A percentile compares a stretch with the other conserved stretches of the same genome.
Evolutionary conservation across 2,888 invertebrate species (phyloP).

Genomic region (Aleiodes alternator): DNA sequence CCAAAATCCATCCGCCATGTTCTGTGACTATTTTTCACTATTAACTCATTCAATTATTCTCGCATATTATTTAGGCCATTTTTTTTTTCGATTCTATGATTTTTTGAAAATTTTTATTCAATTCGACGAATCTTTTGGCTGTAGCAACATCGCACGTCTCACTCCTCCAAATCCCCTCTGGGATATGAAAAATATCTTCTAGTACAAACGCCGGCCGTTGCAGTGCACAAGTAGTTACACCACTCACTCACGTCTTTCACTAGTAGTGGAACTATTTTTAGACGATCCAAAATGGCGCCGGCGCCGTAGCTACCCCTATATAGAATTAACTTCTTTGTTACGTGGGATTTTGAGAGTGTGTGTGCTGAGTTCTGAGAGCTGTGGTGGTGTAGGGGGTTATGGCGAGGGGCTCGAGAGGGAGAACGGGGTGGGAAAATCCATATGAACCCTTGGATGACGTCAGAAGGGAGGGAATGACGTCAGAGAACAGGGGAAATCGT

Average conservation of each 20-base stretch:
- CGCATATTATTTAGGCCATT: background rate
- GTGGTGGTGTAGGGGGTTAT: background rate
- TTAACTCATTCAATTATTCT: background rate
- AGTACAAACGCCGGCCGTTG: conserved; percentile 37
- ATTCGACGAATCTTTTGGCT: background rate
- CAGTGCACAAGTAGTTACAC: conserved; percentile 10
- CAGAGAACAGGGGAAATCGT: background rate
- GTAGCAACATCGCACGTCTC: background rate
- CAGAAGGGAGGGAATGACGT: conserved; percentile 28
- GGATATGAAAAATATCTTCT: conserved; percentile 20
- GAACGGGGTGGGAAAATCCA: conserved; percentile 10
- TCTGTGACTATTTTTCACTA: too few relatives aligned
- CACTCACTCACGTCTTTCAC: conserved; percentile 29
- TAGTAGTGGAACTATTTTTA: conserved; percentile 60
- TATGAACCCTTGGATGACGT: conserved; percentile 22
- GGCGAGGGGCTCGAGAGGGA: background rate
- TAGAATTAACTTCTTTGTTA: conserved; percentile 50
- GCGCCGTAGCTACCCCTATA: conserved; percentile 64
- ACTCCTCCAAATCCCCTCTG: conserved; percentile 10
- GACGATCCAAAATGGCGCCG: conserved; percentile 59
- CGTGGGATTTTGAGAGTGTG: background rate
- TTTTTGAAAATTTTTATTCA: background rate
- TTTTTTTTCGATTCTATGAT: background rate
- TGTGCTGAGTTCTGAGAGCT: background rate
- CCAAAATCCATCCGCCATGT: too few relatives aligned